Percentiles rank a stretch among this genome's conserved stretches.
phyloP scores from a whole-genome alignment of 2,888 invertebrate species.

The Aporophyla nigra region DNA sequence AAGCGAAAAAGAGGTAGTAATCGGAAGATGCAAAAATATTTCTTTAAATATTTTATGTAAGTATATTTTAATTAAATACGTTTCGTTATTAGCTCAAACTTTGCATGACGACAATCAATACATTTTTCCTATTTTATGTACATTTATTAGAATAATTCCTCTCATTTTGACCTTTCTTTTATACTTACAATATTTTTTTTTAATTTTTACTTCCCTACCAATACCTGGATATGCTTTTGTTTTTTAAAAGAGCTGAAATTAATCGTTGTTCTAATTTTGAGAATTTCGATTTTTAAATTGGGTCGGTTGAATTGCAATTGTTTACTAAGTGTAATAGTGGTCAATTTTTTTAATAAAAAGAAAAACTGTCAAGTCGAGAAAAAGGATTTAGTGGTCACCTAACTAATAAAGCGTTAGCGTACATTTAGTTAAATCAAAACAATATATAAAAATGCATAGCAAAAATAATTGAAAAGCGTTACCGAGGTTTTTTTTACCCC shows the following conservation, averaged over 20 bases:
- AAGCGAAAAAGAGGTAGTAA: slow-evolving; percentile 71
- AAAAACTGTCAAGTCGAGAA: slow-evolving; percentile 5
- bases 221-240: slow-evolving; percentile 85
- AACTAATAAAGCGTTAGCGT: slow-evolving; percentile 74
- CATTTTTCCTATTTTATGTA: slow-evolving; percentile 84
- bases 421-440: slow-evolving; percentile 63
- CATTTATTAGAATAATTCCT: slow-evolving; percentile 89
- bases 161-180: slow-evolving; percentile 90
- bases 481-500: slow-evolving; percentile 54
- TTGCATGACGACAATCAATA: slow-evolving; percentile 78
- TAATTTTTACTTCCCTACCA: slow-evolving; percentile 79
- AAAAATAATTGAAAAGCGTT: slow-evolving; percentile 82
- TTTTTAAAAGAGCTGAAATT: slow-evolving; percentile 64
- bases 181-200: slow-evolving; percentile 82
- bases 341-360: not conserved
- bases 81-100: slow-evolving; percentile 70
- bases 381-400: slow-evolving; percentile 45
- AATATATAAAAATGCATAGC: slow-evolving; percentile 79
- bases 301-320: not conserved
- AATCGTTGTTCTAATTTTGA: slow-evolving; percentile 30
- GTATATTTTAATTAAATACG: slow-evolving; percentile 53
- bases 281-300: not conserved
- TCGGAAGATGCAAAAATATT: slow-evolving; percentile 71
- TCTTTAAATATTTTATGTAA: slow-evolving; percentile 45
- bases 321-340: not conserved